Evolutionary conservation across 2,113 vertebrate species (phyloP).

Genomic region (Aegithalos caudatus): DNA sequence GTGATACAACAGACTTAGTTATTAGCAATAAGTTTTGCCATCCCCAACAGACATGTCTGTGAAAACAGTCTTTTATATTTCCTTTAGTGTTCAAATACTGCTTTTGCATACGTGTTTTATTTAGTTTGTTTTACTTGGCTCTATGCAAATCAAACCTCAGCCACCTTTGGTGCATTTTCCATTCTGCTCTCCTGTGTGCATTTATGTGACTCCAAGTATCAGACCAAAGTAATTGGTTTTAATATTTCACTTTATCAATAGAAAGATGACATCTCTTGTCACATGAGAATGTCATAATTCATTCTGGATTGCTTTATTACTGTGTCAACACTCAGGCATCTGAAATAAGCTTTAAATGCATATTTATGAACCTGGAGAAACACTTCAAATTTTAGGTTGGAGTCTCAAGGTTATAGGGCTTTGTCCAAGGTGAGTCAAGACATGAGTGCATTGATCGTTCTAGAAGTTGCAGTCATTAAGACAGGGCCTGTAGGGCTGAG

Average conservation of each 20-base stretch:
- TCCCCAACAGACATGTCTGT: background rate
- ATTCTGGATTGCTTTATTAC: background rate
- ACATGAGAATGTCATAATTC: background rate
- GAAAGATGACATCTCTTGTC: background rate
- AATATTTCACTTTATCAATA: constrained; percentile 47
- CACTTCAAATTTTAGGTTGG: background rate
- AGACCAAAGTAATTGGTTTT: background rate
- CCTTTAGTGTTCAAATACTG: background rate
- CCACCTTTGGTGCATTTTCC: background rate
- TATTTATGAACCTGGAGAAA: background rate
- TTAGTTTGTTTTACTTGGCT: background rate
- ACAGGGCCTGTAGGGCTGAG: background rate
- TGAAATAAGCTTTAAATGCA: background rate
- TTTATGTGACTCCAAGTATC: background rate
- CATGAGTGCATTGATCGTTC: background rate
- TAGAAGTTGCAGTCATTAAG: background rate
- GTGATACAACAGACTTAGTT: background rate
- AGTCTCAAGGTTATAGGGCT: background rate
- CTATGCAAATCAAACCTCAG: background rate
- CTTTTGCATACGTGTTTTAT: constrained; percentile 6
- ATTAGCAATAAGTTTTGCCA: background rate
- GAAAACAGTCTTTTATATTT: background rate
- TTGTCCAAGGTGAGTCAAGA: background rate
- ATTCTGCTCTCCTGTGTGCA: background rate
- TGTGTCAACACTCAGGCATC: background rate